A percentile compares a stretch with the other conserved stretches of the same genome.
phyloP scores from a whole-genome alignment of 2,888 invertebrate genomes.

The Protonemura montana region DNA sequence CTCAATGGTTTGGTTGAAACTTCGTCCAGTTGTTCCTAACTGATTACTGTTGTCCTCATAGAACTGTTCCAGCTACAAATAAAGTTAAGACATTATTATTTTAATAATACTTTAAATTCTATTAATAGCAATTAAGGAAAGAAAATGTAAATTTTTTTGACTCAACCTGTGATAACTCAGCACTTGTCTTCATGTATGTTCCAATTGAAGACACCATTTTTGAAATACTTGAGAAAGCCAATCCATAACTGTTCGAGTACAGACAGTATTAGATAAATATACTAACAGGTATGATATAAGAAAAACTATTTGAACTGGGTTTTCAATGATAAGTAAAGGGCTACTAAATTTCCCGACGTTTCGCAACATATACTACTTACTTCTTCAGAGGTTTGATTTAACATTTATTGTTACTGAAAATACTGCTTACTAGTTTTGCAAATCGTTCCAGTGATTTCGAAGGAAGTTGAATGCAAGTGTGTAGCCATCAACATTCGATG shows the following conservation, averaged over 20 bases:
- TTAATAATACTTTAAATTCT: too few species aligned
- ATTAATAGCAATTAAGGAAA: too few species aligned
- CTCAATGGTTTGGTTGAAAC: slow-evolving; percentile 65
- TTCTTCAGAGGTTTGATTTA: too few species aligned
- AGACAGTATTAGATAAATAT: background rate
- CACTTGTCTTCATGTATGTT: slow-evolving; percentile 51
- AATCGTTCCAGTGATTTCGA: slow-evolving; percentile 61
- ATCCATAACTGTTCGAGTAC: slow-evolving; percentile 49
- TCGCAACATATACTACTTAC: too few species aligned
- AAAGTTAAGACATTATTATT: background rate
- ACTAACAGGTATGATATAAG: background rate
- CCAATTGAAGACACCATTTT: slow-evolving; percentile 51
- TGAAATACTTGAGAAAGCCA: slow-evolving; percentile 49
- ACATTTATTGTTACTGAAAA: background rate
- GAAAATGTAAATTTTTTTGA: too few species aligned
- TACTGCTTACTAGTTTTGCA: slow-evolving; percentile 59
- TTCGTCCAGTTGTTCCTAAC: slow-evolving; percentile 61
- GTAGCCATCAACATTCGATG: slow-evolving; percentile 66
- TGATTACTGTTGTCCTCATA: slow-evolving; percentile 57
- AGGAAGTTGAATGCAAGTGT: slow-evolving; percentile 69
- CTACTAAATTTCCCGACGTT: too few species aligned
- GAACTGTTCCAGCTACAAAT: slow-evolving; percentile 58
- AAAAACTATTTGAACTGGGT: too few species aligned
- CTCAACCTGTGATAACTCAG: slow-evolving; percentile 50
- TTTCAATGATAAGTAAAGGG: too few species aligned